These are phyloP conservation scores for Parthenolecanium corni DNA, from an alignment of 2,888 invertebrate genomes.

Conservation along the genomic window DNA sequence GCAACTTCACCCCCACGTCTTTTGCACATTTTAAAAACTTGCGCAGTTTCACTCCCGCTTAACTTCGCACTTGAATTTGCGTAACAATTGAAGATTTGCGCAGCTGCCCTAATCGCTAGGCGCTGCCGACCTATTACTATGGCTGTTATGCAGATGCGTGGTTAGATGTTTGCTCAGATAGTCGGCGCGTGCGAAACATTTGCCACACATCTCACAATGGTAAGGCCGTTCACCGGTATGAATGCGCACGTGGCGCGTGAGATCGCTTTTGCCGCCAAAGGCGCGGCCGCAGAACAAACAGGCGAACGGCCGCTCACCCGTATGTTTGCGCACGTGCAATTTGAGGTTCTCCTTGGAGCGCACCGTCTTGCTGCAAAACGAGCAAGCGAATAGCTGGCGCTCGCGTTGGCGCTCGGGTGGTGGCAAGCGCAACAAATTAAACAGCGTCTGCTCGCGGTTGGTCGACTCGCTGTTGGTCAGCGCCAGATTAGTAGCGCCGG, in stretches of 20 bases:
- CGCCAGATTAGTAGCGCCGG: slow-evolving; percentile 33
- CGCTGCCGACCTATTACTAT: slow-evolving; percentile 3
- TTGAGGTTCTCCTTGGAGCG: slow-evolving; percentile 81
- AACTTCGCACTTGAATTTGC: too few relatives aligned
- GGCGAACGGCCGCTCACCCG: slow-evolving; percentile 80
- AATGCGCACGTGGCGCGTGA: slow-evolving; percentile 73
- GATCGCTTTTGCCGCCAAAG: slow-evolving; percentile 77
- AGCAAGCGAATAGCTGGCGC: slow-evolving; percentile 65
- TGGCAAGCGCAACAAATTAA: slow-evolving; percentile 35
- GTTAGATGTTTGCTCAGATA: slow-evolving; percentile 83
- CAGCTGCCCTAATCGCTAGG: slow-evolving; percentile 8
- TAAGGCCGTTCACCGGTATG: slow-evolving; percentile 83
- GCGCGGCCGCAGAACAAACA: slow-evolving; percentile 80
- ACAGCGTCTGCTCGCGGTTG: slow-evolving; percentile 8
- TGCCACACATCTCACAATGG: slow-evolving; percentile 84
- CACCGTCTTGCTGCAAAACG: slow-evolving; percentile 78
- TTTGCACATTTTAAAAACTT: too few relatives aligned
- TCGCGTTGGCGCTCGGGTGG: slow-evolving; percentile 50
- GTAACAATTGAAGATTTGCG: too few relatives aligned
- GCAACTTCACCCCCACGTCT: too few relatives aligned
- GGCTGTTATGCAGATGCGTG: slow-evolving; percentile 61
- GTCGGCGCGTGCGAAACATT: slow-evolving; percentile 81
- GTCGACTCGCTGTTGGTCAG: slow-evolving; percentile 19
- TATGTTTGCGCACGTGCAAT: slow-evolving; percentile 74
- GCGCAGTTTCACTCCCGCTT: too few relatives aligned